Conservation (phyloP, 2,113 vertebrate genomes). For the Scytalopus superciliaris region DNA sequence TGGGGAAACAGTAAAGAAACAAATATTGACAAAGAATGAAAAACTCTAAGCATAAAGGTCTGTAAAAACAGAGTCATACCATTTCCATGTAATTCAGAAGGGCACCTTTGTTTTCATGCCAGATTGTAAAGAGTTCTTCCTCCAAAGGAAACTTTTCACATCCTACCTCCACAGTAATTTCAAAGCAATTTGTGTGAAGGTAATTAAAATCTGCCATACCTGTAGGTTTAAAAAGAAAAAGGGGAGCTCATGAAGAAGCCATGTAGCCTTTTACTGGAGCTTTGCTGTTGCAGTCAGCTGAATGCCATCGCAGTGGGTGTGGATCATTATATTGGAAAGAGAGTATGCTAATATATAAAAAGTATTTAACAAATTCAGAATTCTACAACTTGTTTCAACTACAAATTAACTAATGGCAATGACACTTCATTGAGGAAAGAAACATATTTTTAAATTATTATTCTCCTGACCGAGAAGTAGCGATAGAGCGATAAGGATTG, state of each 20-base stretch:
- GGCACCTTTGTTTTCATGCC: constrained; percentile 92
- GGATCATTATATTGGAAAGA: background rate
- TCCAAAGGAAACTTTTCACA: constrained; percentile 93
- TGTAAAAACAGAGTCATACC: constrained; percentile 65
- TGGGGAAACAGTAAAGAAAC: background rate
- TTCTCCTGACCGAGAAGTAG: background rate
- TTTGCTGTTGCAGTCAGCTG: background rate
- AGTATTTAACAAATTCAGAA: background rate
- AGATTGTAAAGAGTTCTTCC: constrained; percentile 87
- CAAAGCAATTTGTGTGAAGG: constrained; percentile 94
- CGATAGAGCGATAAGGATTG: background rate
- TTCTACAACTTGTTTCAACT: background rate
- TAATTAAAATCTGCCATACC: constrained; percentile 99
- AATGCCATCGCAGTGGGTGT: rapidly evolving
- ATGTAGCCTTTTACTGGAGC: background rate
- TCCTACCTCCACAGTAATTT: constrained; percentile 94
- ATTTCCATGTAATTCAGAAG: constrained; percentile 89
- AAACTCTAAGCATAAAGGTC: background rate
- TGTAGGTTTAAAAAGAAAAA: background rate
- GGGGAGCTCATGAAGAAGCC: background rate
- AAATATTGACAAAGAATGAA: background rate
- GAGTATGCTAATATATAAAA: background rate
- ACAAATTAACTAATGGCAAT: background rate
- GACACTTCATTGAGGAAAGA: background rate
- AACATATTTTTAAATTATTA: background rate